These are phyloP conservation scores for Zhuqinia jingwanae DNA, from an alignment of 2,888 invertebrate species.

Conservation along the genomic window DNA sequence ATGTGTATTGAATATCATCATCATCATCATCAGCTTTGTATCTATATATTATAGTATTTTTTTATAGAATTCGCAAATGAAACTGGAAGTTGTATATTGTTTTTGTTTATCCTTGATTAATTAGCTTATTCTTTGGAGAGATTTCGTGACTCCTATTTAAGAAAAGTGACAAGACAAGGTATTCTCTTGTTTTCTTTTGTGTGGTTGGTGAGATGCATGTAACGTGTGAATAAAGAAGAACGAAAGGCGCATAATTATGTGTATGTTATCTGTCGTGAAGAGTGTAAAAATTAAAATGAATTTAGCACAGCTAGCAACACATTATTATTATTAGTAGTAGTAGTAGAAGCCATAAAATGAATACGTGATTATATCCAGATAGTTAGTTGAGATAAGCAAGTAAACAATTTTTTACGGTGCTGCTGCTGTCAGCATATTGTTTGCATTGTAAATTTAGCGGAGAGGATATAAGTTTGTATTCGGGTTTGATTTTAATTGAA, in stretches of 20 bases:
- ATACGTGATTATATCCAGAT: no score
- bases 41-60: not conserved
- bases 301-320: not conserved
- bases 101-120: constrained; percentile 68
- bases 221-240: not conserved
- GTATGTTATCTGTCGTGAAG: constrained; percentile 8
- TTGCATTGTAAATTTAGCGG: not conserved
- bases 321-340: no score
- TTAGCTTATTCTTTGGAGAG: constrained; percentile 61
- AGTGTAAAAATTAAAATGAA: not conserved
- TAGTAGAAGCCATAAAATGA: no score
- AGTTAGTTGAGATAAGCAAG: no score
- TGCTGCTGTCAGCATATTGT: not conserved
- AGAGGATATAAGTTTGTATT: no score
- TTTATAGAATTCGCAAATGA: not conserved
- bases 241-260: no score
- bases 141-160: constrained; percentile 63
- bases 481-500: no score
- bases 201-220: no score
- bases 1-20: no score
- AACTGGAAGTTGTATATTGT: constrained; percentile 52
- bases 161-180: constrained; percentile 43
- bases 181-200: constrained; percentile 46
- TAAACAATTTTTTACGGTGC: no score
- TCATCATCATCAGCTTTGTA: not conserved